Evolutionary conservation across 2,888 invertebrate species (phyloP).

Genomic region (Sinopyrophorus schimmeli): DNA sequence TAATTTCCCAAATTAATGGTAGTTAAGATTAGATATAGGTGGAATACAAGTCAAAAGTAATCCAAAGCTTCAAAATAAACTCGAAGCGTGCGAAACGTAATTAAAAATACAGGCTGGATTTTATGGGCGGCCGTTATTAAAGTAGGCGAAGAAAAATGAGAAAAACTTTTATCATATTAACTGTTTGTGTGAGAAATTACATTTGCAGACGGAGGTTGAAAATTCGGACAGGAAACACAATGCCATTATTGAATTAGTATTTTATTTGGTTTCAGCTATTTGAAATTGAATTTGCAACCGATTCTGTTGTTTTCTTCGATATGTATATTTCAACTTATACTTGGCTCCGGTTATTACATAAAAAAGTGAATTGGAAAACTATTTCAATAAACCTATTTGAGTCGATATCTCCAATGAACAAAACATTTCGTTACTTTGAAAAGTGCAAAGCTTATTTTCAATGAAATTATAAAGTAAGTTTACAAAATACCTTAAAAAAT

Average conservation of each 20-base stretch:
- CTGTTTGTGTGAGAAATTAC: slow-evolving; percentile 49
- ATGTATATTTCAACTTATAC: slow-evolving; percentile 31
- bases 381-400: slow-evolving; percentile 35
- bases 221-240: slow-evolving; percentile 38
- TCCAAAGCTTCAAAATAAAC: slow-evolving; percentile 33
- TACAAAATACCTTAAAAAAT: no score
- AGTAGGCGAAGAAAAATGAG: slow-evolving; percentile 50
- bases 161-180: slow-evolving; percentile 51
- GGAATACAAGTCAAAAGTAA: slow-evolving; percentile 18
- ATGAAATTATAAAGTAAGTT: no score
- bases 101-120: slow-evolving; percentile 50
- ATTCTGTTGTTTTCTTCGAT: slow-evolving; percentile 35
- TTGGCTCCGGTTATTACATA: slow-evolving; percentile 30
- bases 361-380: slow-evolving; percentile 36
- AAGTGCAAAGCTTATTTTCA: no score
- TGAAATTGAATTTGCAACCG: slow-evolving; percentile 42
- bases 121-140: slow-evolving; percentile 48
- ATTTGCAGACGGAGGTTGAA: slow-evolving; percentile 41
- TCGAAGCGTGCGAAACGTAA: slow-evolving; percentile 44
- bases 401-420: slow-evolving; percentile 34
- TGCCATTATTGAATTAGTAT: slow-evolving; percentile 45
- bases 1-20: background rate
- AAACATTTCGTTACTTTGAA: no score
- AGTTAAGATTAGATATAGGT: background rate
- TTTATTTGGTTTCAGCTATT: slow-evolving; percentile 41